Base-by-base conservation (phyloP, 2,113 vertebrate genomes). In the Notarius quadriscutis region DNA sequence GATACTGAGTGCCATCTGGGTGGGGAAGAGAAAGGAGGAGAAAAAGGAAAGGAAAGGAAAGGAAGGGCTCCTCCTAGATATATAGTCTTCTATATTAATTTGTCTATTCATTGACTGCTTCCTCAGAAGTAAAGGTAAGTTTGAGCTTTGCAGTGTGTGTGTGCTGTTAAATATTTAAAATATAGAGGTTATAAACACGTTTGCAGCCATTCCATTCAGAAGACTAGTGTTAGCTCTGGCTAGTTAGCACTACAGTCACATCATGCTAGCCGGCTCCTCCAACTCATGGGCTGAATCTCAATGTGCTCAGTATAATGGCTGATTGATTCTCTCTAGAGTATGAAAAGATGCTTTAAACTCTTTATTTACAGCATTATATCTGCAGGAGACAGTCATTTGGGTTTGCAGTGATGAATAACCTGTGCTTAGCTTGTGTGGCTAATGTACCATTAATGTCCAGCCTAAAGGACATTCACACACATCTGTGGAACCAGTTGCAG, bases 171-270 rank as follows among this genome's bases (percentile, higher is more conserved):
- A 48, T 20, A 0, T n/a, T 20, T 14, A 18, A 15, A 5, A 17
- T 2, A 1, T 15, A 27, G 18, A 51, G 25, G 50, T 34, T 22
- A 25, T 53, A 27, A 85, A 12, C 27, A 25, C 53, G 9, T 15
- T n/a, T 41, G 5, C 41, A 25, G 80, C 25, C 10, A n/a, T 1
- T 84, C 12, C 0, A 48, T 69, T 57, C 4, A 65, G 20, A 62
- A 18, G 25, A 63, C 2, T 15, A 75, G 48, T 34, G 7, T 14
- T 85, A 60, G 69, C 67, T 7, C 0, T 41, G 27, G 48, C 48
- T 86, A 80, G 62, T 69, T 81, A 86, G 75, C 62, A 55, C 50
- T 55, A 78, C 18, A 80, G 75, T 86, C 77, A 86, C 85, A 81
- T 58, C 48, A 50, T 18, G 71, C 81, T 83, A 87, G 18, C 86